Evolutionary conservation across 2,888 invertebrate species (phyloP), one percentile per base, ranked within the genome.

Genomic region (Nomada ruficornis): DNA sequence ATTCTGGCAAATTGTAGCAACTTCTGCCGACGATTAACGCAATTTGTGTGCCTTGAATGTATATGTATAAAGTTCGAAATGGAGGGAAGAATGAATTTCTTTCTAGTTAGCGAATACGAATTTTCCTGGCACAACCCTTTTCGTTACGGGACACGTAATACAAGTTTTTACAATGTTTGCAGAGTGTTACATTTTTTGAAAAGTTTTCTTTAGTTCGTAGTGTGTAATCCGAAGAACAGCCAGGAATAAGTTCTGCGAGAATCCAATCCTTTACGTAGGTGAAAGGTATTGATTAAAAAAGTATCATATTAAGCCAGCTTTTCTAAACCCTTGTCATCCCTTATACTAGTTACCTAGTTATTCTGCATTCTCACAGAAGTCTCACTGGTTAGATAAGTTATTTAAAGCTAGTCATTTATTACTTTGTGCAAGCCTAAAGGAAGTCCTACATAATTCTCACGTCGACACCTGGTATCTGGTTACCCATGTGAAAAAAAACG

Each of bases 391-490:
- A 20, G 36, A 54, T 54, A 67, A 54, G 10, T 67, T 54, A 54
- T 54, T 67, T 15, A 36, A 5, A 54, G 20, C 18, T 23, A 23
- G 36, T 26, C 54, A 42, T 67, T 67, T 67, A 54, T 67, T 54
- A 67, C 11, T 54, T 36, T 10, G 18, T n/a, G 15, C 7, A 29
- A 67, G 20, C 20, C 36, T 2, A 54, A 67, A 67, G 54, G 15
- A 54, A 67, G 5, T 36, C 15, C 15, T 42, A 23, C 54, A 15
- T 54, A 67, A 67, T 54, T 67, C 67, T 36, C 3, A 15, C 15
- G 54, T 67, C 54, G 20, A 36, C 67, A 36, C 18, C 7, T 42
- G 4, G 2, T 54, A 42, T 67, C 36, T 20, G 54, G 20, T 42
- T 42, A 13, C 18, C 15, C 5, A 2, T 15, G 29, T 7, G 29